Base-by-base conservation (phyloP, 2,113 vertebrate species). In the Pachycephala philippinensis region DNA sequence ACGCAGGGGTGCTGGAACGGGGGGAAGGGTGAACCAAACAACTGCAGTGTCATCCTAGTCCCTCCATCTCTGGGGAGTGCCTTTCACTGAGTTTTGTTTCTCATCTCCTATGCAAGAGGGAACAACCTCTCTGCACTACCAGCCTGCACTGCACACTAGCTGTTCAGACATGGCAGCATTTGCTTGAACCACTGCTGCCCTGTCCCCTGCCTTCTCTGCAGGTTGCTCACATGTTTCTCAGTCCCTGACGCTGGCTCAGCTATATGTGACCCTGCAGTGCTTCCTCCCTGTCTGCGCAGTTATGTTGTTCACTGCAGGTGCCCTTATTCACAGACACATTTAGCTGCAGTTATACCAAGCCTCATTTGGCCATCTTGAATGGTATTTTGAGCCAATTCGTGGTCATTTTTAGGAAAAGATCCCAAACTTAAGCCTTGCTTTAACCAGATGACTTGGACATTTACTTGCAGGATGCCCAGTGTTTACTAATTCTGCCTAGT, bases 1-100 rank as follows among this genome's bases (percentile, higher is more conserved):
- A 40, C 4, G 0, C 0, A 0, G 49, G 17, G 27, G 3, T 0
- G 0, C 42, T 57, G 82, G 18, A 76, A 59, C 18, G 47, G n/a
- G 31, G 23, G 15, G 24, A 82, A 45, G n/a, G 26, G 5, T 31
- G 49, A 83, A 37, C 56, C 39, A 37, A 44, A 30, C 37, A 72
- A n/a, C 27, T 47, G 53, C 49, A 79, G 24, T 15, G 2, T 31
- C 61, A 40, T 76, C n/a, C 18, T 56, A 23, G 11, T n/a, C 3
- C 11, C 16, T 11, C 3, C 4, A 17, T 76, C 57, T 40, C 63
- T 49, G 28, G 42, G 21, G 7, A 37, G 9, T 28, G 15, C 35
- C 44, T 57, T n/a, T 59, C 56, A 27, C 47, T 69, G 31, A 40
- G 60, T 72, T 82, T 63, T 0, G 0, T 83, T 76, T 65, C 68